A percentile compares a stretch with the other conserved stretches of the same genome.
Conservation (phyloP, 1,140 invertebrate species). For the Eriocheir sinensis region DNA sequence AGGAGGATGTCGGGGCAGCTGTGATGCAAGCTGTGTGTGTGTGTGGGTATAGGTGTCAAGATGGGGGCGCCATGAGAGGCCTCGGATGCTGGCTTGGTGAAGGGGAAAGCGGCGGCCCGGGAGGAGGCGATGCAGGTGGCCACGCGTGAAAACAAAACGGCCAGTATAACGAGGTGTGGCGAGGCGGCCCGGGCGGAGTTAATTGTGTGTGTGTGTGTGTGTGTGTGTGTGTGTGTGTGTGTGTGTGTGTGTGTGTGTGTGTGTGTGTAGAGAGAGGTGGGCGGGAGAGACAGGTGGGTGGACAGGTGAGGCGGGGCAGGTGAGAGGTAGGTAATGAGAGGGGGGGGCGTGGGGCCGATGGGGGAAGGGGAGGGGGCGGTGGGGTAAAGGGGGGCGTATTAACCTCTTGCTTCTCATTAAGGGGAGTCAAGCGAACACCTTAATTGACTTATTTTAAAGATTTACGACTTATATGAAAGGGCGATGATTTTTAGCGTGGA, state of each 20-base stretch:
- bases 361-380: background rate
- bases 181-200: background rate
- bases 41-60: too few relatives aligned
- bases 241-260: background rate
- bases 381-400: background rate
- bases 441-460: conserved; percentile 27
- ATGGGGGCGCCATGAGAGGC: background rate
- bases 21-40: too few relatives aligned
- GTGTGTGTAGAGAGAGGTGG: background rate
- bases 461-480: conserved; percentile 16
- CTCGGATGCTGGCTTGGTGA: background rate
- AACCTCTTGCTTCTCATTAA: conserved; percentile 16
- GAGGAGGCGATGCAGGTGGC: background rate
- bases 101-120: background rate
- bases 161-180: background rate
- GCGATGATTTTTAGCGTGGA: background rate
- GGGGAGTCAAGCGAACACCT: background rate
- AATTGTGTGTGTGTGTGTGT: background rate
- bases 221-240: conserved; percentile 12
- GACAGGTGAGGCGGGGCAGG: background rate
- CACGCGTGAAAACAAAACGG: background rate
- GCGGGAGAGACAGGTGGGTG: background rate
- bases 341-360: background rate
- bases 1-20: too few relatives aligned
- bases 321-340: background rate